Percentiles rank a stretch among this genome's conserved stretches.
phyloP scores from a whole-genome alignment of 2,797 vertebrate genomes.

The Rallus crepitans region DNA sequence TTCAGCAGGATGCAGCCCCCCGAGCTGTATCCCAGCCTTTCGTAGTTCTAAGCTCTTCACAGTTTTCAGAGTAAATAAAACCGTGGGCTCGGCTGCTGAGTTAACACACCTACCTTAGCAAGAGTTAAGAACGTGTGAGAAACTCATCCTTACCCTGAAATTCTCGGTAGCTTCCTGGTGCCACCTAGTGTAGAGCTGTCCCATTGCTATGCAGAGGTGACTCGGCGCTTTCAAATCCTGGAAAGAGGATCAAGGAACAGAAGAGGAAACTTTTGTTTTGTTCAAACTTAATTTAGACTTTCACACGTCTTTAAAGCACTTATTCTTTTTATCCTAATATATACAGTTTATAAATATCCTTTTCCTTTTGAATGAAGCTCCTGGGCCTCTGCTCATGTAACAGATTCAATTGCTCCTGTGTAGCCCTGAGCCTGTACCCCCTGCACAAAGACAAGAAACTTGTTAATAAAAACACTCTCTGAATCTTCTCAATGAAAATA shows the following conservation, averaged over 20 bases:
- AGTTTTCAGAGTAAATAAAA: background rate
- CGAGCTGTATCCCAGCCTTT: background rate
- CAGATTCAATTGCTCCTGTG: background rate
- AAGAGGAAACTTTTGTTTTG: background rate
- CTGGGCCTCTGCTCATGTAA: background rate
- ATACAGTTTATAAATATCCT: rapidly evolving
- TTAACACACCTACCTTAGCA: background rate
- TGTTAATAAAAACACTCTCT: background rate
- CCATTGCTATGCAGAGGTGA: background rate
- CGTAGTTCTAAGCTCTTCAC: background rate
- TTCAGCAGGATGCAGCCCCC: background rate
- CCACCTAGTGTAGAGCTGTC: constrained; percentile 68
- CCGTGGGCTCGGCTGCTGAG: background rate
- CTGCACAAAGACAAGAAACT: background rate
- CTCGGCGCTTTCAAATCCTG: background rate
- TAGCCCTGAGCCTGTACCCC: background rate
- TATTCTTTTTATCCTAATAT: background rate
- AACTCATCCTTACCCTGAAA: background rate
- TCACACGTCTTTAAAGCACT: background rate
- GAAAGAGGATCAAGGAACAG: background rate
- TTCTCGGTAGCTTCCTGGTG: background rate
- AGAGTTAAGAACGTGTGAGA: background rate
- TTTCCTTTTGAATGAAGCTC: background rate
- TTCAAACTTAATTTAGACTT: background rate
- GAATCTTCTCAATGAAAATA: background rate